phyloP scores from a whole-genome alignment of 2,888 invertebrate genomes.

The Myopa testacea region DNA sequence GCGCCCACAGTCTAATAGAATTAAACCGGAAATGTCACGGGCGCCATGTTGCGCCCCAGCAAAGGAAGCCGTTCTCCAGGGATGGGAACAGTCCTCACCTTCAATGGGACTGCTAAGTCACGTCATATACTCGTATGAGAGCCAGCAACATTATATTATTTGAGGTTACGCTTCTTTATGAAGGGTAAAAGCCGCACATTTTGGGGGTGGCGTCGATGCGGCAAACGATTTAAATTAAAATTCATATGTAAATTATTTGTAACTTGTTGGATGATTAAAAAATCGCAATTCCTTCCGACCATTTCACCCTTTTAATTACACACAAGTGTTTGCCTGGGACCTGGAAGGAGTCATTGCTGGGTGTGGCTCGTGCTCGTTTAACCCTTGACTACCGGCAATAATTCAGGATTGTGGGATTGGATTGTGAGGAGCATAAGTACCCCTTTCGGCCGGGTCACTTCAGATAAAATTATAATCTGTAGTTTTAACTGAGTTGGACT shows the following conservation, averaged over 20 bases:
- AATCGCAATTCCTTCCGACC: slow-evolving; percentile 42
- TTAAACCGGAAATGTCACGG: slow-evolving; percentile 42
- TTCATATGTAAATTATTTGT: slow-evolving; percentile 52
- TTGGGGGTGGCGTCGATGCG: slow-evolving; percentile 22
- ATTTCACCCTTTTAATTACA: slow-evolving; percentile 28
- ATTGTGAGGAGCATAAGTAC: slow-evolving; percentile 56
- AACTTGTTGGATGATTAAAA: slow-evolving; percentile 28
- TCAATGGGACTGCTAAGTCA: slow-evolving; percentile 5
- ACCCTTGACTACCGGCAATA: slow-evolving; percentile 41
- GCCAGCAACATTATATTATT: slow-evolving; percentile 19
- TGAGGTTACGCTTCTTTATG: slow-evolving; percentile 13
- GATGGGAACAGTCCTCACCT: background rate
- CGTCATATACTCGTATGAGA: slow-evolving; percentile 24
- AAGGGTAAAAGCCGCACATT: background rate
- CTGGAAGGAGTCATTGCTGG: background rate
- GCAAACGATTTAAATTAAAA: slow-evolving; percentile 51
- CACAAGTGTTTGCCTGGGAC: slow-evolving; percentile 16
- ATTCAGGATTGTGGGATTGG: slow-evolving; percentile 47
- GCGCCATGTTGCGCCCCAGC: slow-evolving; percentile 34
- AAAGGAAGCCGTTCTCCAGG: slow-evolving; percentile 19
- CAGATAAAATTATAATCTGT: slow-evolving; percentile 45
- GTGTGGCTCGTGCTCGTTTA: slow-evolving; percentile 10
- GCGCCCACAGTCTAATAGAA: slow-evolving; percentile 43
- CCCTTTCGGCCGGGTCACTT: slow-evolving; percentile 58
- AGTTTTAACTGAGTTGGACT: slow-evolving; percentile 41